Percentiles rank a stretch among this genome's conserved stretches.
These are phyloP conservation scores for Nemotelus nigrinus DNA, from an alignment of 2,888 invertebrate genomes.

Conservation along the genomic window DNA sequence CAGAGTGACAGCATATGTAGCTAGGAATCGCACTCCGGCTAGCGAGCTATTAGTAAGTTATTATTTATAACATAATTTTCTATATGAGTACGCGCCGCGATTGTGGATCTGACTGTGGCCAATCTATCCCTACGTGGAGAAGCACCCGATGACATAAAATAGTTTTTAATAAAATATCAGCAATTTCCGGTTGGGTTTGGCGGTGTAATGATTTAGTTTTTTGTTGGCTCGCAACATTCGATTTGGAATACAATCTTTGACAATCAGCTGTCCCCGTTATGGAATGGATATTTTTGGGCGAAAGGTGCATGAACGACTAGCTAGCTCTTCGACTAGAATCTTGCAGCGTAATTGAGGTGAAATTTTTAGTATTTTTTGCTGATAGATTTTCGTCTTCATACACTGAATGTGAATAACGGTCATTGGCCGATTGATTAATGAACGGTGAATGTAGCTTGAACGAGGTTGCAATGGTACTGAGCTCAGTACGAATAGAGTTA, in stretches of 20 bases:
- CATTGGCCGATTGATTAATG: no score
- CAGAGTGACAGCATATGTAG: slow-evolving; percentile 29
- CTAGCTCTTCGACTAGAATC: no score
- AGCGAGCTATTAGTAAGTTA: slow-evolving; percentile 27
- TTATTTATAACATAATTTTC: slow-evolving; percentile 37
- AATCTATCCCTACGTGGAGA: slow-evolving; percentile 23
- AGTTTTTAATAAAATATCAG: slow-evolving; percentile 18
- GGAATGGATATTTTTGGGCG: not conserved
- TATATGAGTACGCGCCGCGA: slow-evolving; percentile 30
- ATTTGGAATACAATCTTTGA: slow-evolving; percentile 12
- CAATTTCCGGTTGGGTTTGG: slow-evolving; percentile 7
- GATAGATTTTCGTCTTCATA: no score
- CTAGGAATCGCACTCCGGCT: slow-evolving; percentile 36
- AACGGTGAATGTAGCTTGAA: no score
- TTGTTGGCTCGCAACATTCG: not conserved
- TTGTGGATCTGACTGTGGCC: slow-evolving; percentile 1
- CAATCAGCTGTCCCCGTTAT: slow-evolving; percentile 41
- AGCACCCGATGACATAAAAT: slow-evolving; percentile 14
- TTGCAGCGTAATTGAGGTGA: no score
- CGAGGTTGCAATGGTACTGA: no score
- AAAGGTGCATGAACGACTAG: no score
- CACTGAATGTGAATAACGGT: no score
- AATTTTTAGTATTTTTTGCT: no score
- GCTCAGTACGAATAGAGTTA: no score
- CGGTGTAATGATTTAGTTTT: not conserved